Base-by-base conservation (phyloP, 2,888 invertebrate species). In the Leistus spinibarbis region DNA sequence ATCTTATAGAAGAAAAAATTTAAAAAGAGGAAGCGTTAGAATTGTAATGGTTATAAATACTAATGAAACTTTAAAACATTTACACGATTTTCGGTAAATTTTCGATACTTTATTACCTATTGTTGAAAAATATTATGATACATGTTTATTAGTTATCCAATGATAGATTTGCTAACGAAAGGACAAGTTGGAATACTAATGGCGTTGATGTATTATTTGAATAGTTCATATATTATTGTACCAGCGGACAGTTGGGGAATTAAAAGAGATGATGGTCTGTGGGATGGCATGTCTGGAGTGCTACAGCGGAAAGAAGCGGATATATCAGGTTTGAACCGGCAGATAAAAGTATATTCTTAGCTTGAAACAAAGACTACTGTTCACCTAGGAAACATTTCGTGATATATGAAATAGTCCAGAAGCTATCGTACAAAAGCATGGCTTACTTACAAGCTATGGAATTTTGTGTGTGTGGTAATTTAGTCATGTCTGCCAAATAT, bases 1-100 rank as follows among this genome's bases (percentile, higher is more conserved):
- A 53, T 68, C 86, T 9, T 76, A 84, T 60, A 81, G 87, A 69
- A 82, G 89, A 78, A 78, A 82, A 13, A 80, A 89, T 80, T 82
- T 89, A 27, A 77, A 83, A 9, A 84, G 84, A 57, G 81, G 81
- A 54, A 82, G 83, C 79, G 84, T 89, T 20, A 84, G 84, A 56
- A 85, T 88, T 20, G 87, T 87, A 75, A 87, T 87, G 76, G 89
- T 89, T 2, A 79, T 89, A 2, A 88, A 88, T 1, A 86, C 88
- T 78, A 86, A 85, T 74, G 87, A 88, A 76, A 88, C 88, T 69
- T 82, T 87, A 10, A 84, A 87, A 77, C 89, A 89, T 81, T 83
- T 89, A 76, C 82, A 82, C 5, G 89, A 89, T 82, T 86, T 86
- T 81, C 81, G 84, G 89, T 89, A 84, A 85, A 84, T 76, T 16